These are phyloP conservation scores for Sussaba pulchella DNA, from an alignment of 2,888 invertebrate genomes.

Conservation along the genomic window DNA sequence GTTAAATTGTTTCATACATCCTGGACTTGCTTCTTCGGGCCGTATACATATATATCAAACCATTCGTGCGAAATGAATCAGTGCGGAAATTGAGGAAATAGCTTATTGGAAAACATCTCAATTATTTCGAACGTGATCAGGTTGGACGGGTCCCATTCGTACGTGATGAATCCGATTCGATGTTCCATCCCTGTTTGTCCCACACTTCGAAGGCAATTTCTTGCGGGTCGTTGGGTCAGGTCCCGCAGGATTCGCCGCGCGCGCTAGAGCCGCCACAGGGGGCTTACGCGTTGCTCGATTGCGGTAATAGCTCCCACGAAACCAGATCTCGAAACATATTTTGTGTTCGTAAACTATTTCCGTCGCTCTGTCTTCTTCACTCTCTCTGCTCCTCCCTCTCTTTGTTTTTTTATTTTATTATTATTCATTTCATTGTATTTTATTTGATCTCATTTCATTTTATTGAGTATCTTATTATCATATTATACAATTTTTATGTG, in stretches of 20 bases:
- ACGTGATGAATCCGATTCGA: constrained; percentile 32
- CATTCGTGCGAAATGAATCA: constrained; percentile 30
- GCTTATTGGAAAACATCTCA: constrained; percentile 28
- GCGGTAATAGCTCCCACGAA: constrained; percentile 51
- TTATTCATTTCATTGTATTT: too few species aligned
- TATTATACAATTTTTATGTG: too few species aligned
- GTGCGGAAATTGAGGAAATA: constrained; percentile 19
- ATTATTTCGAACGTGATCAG: constrained; percentile 28
- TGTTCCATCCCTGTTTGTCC: constrained; percentile 14
- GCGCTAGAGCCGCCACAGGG: background rate
- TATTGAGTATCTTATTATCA: too few species aligned
- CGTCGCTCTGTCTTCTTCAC: constrained; percentile 4
- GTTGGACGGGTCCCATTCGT: constrained; percentile 11
- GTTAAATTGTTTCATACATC: too few species aligned
- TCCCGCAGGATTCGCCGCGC: constrained; percentile 23
- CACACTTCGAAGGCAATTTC: constrained; percentile 40
- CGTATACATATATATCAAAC: too few species aligned
- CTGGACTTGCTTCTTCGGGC: too few species aligned
- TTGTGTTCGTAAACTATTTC: constrained; percentile 25
- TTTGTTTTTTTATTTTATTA: too few species aligned
- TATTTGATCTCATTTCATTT: too few species aligned
- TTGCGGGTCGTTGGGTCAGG: constrained; percentile 41
- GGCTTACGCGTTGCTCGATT: constrained; percentile 52
- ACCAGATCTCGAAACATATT: constrained; percentile 16
- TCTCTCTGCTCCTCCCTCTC: too few species aligned